Evolutionary conservation across 2,888 invertebrate genomes (phyloP), one percentile per base, ranked within the genome.

Genomic region (Apotomis betuletana): DNA sequence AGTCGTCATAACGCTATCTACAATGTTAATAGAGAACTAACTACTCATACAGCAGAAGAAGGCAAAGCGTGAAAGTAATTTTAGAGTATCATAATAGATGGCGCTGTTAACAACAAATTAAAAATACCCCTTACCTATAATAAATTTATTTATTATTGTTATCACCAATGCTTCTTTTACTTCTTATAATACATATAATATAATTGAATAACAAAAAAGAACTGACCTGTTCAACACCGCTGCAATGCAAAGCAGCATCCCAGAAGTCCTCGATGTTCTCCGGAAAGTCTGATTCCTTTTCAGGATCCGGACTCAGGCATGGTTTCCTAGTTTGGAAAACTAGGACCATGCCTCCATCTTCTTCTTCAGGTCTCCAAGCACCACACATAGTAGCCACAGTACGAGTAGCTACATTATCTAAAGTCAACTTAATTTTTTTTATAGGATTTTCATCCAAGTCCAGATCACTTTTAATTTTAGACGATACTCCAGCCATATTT

Each of bases 341-440:
- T 49, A 94, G 83, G 55, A 93, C 83, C 13, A 91, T 77, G 1
- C 94, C 94, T 10, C 94, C 94, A 79, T 94, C 89, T 61, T 85
- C 90, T 76, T 94, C 94, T 8, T 92, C 90, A 51, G 90, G 90
- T 70, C 94, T 84, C 94, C 94, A 94, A 46, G 92, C 85, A 70
- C 94, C 94, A 83, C 94, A 94, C 92, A 93, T 93, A 59, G 93
- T 93, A 3, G 87, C 89, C 10, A 94, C 92, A 71, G 92, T 93
- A 75, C 94, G 89, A 71, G 77, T 81, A 41, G 77, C 69, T n/a
- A 72, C 55, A 46, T 70, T 73, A 69, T 80, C 79, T 75, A 70
- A 76, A 4, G 74, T 74, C 49, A 87, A 46, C 80, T 88, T 90
- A 0, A 88, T 79, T 83, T 87, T 92, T 79, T 92, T 92, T 0